Conservation (phyloP, 2,888 invertebrate species). For the Meteorus colon region DNA sequence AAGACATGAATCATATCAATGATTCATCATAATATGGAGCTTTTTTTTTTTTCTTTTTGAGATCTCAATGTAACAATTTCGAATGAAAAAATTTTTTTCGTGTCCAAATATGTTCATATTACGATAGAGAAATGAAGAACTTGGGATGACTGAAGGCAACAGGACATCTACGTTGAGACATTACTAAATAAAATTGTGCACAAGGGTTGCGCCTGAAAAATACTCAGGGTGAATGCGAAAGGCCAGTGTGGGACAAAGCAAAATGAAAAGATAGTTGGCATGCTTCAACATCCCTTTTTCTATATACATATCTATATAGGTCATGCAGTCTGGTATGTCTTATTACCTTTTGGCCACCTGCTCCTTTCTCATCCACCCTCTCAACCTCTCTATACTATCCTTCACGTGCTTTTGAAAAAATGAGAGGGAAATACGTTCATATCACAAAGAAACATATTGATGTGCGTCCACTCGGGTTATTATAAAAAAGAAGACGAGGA, state of each 20-base stretch:
- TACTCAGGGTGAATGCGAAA: constrained; percentile 4
- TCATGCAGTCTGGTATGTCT: constrained; percentile 31
- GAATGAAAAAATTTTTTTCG: too few relatives aligned
- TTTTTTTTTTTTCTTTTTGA: too few relatives aligned
- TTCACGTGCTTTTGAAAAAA: not conserved
- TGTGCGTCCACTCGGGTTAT: constrained; percentile 22
- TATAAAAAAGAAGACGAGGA: not conserved
- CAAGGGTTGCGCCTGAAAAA: constrained; percentile 21
- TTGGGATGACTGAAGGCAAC: constrained; percentile 21
- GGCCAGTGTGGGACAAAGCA: constrained; percentile 63
- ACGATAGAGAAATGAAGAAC: not conserved
- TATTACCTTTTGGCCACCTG: constrained; percentile 4
- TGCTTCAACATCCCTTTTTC: constrained; percentile 65
- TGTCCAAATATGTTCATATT: too few relatives aligned
- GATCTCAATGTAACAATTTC: too few relatives aligned
- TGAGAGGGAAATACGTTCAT: not conserved
- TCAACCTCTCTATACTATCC: constrained; percentile 24
- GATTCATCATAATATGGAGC: too few relatives aligned
- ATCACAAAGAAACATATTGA: not conserved
- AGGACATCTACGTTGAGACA: constrained; percentile 9
- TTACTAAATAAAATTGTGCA: constrained; percentile 14
- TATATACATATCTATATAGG: constrained; percentile 42
- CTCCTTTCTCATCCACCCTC: not conserved
- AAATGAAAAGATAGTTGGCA: constrained; percentile 71
- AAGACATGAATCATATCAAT: too few relatives aligned